These are phyloP conservation scores for Chrysolina oricalcia DNA, from an alignment of 2,888 invertebrate genomes.

Conservation along the genomic window DNA sequence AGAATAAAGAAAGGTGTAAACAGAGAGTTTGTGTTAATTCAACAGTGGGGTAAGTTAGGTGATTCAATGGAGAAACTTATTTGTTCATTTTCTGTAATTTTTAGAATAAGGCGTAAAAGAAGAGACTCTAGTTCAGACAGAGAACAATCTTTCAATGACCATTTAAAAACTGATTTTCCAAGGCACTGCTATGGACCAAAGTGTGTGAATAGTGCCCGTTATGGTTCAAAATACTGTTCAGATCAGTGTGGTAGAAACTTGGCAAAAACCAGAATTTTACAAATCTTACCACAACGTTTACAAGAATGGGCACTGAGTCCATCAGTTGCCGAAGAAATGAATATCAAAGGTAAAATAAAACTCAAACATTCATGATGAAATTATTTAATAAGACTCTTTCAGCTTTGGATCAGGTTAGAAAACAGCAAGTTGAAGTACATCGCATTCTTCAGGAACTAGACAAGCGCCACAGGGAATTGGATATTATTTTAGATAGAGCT, in stretches of 20 bases:
- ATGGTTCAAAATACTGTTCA: slow-evolving; percentile 92
- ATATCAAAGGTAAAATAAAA: slow-evolving; percentile 64
- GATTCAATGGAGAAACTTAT: neutral
- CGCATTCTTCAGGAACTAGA: slow-evolving; percentile 87
- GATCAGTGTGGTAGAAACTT: slow-evolving; percentile 92
- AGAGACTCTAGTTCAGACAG: slow-evolving; percentile 68
- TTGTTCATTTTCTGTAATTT: slow-evolving; percentile 60
- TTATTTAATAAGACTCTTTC: slow-evolving; percentile 32
- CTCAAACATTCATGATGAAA: neutral
- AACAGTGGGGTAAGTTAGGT: slow-evolving; percentile 63
- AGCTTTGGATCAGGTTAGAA: slow-evolving; percentile 77
- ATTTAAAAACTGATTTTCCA: slow-evolving; percentile 76
- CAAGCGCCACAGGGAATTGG: slow-evolving; percentile 84
- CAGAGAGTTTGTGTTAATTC: slow-evolving; percentile 72
- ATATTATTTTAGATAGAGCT: slow-evolving; percentile 86
- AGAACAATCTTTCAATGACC: slow-evolving; percentile 73
- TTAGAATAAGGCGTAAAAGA: slow-evolving; percentile 66
- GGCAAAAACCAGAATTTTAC: slow-evolving; percentile 88
- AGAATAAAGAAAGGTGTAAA: slow-evolving; percentile 72
- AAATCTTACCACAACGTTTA: slow-evolving; percentile 81
- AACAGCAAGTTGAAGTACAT: slow-evolving; percentile 85
- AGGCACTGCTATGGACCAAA: slow-evolving; percentile 94
- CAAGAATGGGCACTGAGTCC: slow-evolving; percentile 94
- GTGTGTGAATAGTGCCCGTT: slow-evolving; percentile 85
- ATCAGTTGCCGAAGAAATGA: slow-evolving; percentile 90